Evolutionary conservation across 2,888 invertebrate species (phyloP).

Genomic region (Pollenia griseotomentosa): DNA sequence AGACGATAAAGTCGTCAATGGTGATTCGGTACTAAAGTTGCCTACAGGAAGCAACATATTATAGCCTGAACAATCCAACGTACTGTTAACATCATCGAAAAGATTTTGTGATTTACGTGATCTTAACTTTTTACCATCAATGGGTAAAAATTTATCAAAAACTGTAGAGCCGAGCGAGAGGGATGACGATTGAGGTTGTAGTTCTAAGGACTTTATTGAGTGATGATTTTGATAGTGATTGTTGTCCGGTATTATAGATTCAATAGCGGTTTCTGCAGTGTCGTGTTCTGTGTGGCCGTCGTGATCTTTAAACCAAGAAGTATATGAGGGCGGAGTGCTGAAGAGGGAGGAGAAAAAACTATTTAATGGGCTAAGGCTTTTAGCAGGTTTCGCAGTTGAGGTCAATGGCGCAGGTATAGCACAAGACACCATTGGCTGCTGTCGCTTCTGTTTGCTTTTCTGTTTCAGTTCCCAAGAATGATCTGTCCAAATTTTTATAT

Average conservation of each 20-base stretch:
- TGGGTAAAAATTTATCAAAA: slow-evolving; percentile 80
- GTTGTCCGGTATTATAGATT: slow-evolving; percentile 64
- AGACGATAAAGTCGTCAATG: slow-evolving; percentile 59
- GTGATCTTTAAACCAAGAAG: slow-evolving; percentile 77
- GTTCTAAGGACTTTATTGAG: slow-evolving; percentile 45
- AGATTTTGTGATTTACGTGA: slow-evolving; percentile 78
- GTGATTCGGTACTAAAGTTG: slow-evolving; percentile 6
- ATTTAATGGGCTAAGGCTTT: slow-evolving; percentile 78
- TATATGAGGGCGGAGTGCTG: slow-evolving; percentile 79
- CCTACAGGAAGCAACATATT: neutral
- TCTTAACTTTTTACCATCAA: slow-evolving; percentile 82
- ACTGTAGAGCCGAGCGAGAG: slow-evolving; percentile 76
- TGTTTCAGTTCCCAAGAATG: slow-evolving; percentile 74
- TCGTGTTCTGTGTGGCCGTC: slow-evolving; percentile 34
- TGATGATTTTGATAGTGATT: slow-evolving; percentile 37
- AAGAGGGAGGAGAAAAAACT: slow-evolving; percentile 80
- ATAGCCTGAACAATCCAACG: slow-evolving; percentile 75
- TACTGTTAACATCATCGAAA: slow-evolving; percentile 80
- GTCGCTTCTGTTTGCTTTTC: slow-evolving; percentile 45
- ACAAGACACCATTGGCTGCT: slow-evolving; percentile 52
- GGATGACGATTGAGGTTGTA: slow-evolving; percentile 43
- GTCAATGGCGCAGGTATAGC: slow-evolving; percentile 49
- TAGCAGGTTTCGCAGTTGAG: slow-evolving; percentile 64
- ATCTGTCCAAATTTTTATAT: slow-evolving; percentile 84
- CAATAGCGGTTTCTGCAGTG: slow-evolving; percentile 62